Evolutionary conservation across 2,888 invertebrate species (phyloP).

Genomic region (Parascotia fuliginaria): DNA sequence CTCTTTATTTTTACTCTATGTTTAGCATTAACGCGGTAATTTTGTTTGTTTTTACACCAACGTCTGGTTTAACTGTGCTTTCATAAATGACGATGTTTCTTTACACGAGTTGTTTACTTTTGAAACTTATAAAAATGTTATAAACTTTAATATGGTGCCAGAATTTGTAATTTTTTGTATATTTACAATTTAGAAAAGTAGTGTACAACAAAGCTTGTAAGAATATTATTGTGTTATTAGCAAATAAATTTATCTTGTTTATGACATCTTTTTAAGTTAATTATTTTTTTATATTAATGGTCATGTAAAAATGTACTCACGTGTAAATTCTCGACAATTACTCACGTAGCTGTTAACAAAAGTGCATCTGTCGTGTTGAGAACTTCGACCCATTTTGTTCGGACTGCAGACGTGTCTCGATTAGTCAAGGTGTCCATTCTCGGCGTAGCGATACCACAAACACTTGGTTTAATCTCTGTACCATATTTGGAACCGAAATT

Average conservation of each 20-base stretch:
- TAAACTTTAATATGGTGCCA: background rate
- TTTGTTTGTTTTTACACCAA: constrained; percentile 15
- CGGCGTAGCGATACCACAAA: constrained; percentile 64
- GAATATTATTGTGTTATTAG: too few relatives aligned
- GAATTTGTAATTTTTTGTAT: background rate
- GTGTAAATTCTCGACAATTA: constrained; percentile 32
- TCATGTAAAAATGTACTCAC: constrained; percentile 25
- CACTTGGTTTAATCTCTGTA: constrained; percentile 70
- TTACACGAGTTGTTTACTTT: background rate
- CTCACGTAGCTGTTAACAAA: constrained; percentile 44
- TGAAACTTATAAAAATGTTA: background rate
- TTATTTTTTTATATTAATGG: constrained; percentile 11
- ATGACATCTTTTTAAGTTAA: background rate
- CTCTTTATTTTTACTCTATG: constrained; percentile 21
- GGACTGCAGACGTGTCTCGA: constrained; percentile 54
- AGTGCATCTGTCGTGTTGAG: constrained; percentile 52
- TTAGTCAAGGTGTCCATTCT: constrained; percentile 81
- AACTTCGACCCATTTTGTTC: constrained; percentile 62
- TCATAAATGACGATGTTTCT: constrained; percentile 5
- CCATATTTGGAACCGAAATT: constrained; percentile 77
- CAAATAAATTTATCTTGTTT: too few relatives aligned
- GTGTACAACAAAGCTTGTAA: too few relatives aligned
- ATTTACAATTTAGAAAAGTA: too few relatives aligned
- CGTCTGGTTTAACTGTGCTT: constrained; percentile 15
- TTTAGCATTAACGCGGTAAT: constrained; percentile 20